Percentiles rank a stretch among this genome's conserved stretches.
Evolutionary conservation across 2,888 invertebrate species (phyloP).

Genomic region (Metellina segmentata): DNA sequence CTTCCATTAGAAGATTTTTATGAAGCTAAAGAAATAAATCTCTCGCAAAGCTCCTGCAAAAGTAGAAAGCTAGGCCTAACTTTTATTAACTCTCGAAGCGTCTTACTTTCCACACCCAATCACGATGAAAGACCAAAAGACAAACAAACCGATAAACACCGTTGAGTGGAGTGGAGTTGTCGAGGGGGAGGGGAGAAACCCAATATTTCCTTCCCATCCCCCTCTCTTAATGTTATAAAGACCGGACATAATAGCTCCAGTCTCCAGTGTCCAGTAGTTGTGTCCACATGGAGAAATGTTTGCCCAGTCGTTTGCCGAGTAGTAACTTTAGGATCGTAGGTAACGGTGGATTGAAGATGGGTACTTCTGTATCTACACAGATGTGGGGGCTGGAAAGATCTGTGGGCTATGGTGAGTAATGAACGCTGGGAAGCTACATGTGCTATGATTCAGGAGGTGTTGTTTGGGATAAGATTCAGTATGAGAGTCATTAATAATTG

Average conservation of each 20-base stretch:
- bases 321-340: neutral
- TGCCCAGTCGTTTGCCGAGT: conserved; percentile 27
- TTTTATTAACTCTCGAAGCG: conserved; percentile 1
- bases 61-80: neutral
- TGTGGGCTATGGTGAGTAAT: too few relatives aligned
- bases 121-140: conserved; percentile 32
- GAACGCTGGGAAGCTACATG: too few relatives aligned
- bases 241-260: conserved; percentile 48
- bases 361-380: neutral
- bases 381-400: too few relatives aligned
- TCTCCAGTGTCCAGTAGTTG: conserved; percentile 58
- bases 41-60: neutral
- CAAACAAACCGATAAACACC: conserved; percentile 62
- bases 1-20: neutral
- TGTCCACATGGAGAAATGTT: conserved; percentile 39
- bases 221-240: conserved; percentile 44
- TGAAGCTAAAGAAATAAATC: neutral
- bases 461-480: too few relatives aligned
- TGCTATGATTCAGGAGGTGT: too few relatives aligned
- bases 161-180: neutral
- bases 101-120: conserved; percentile 18
- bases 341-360: neutral
- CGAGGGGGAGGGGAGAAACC: conserved; percentile 2
- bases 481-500: too few relatives aligned
- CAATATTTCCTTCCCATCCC: conserved; percentile 42